Base-by-base conservation (phyloP, 92 coral and sea anemone genomes). In the Epizoanthus illoricatus region DNA sequence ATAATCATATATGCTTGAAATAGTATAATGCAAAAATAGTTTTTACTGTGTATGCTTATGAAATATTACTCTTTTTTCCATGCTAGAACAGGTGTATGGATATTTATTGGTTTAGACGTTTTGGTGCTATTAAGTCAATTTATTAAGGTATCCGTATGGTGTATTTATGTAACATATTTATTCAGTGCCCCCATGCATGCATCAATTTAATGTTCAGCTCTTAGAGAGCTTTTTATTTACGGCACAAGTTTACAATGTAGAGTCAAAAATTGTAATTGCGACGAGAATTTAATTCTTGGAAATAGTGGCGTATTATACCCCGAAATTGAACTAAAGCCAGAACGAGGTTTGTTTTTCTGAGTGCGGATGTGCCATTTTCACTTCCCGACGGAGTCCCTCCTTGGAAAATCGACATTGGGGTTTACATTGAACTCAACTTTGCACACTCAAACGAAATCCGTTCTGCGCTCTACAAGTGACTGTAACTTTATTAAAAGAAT, bases 211-310 rank as follows among this genome's bases (percentile, higher is more conserved):
- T 33, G 17, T 41, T 15, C 52, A 62, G 82, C 82, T 78, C 82
- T 62, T 28, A 62, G 71, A 61, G 82, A 61, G 39, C 69, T 42
- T 76, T 78, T 13, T 42, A 71, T 71, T 68, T 68, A 68, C 28
- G 73, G 73, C 73, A 68, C 73, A 40, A 15, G 73, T 39, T 68
- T 71, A 47, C 41, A 47, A 57, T 71, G 76, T 2, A 71, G n/a
- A 45, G 60, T 3, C 20, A 18, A n/a, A 2, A 68, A 68, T 47
- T 42, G 24, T 5, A 71, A 47, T 71, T 24, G 59, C 52, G 16
- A 62, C 61, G 69, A 43, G 58, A 78, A 43, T 76, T 36, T 7
- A 61, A 76, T 78, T 63, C 59, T 78, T 56, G 60, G 7, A n/a
- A 5, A 58, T 9, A 36, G 20, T 36, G 42, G 43, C 17, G 33